Evolutionary conservation across 2,888 invertebrate genomes (phyloP).

Genomic region (Synergus gifuensis): DNA sequence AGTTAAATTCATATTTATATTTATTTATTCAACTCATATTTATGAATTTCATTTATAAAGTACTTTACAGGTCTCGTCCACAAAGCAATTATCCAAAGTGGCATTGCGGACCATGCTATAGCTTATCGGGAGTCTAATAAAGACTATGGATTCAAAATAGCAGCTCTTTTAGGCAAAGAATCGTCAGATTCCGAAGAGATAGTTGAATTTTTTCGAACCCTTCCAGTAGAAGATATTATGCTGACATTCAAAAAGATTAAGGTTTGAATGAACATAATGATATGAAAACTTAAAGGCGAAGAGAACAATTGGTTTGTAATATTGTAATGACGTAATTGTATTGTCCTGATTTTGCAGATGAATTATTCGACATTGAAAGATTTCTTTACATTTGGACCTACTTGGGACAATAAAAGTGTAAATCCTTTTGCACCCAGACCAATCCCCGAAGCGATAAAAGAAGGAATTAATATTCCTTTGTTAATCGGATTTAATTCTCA

Average conservation of each 20-base stretch:
- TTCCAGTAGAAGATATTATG: slow-evolving; percentile 67
- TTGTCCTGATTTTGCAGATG: neutral
- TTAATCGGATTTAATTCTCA: slow-evolving; percentile 79
- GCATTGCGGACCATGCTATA: slow-evolving; percentile 56
- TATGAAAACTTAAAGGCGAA: neutral
- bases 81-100: slow-evolving; percentile 67
- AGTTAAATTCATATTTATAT: too few species aligned
- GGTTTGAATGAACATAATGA: neutral
- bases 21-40: too few species aligned
- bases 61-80: slow-evolving; percentile 64
- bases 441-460: slow-evolving; percentile 64
- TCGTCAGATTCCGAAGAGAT: slow-evolving; percentile 59
- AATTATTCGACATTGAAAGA: neutral
- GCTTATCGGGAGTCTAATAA: slow-evolving; percentile 43
- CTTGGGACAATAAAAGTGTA: slow-evolving; percentile 51
- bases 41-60: neutral
- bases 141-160: slow-evolving; percentile 55
- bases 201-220: slow-evolving; percentile 58
- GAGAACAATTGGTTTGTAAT: neutral
- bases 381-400: slow-evolving; percentile 45
- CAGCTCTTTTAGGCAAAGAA: slow-evolving; percentile 58
- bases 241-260: neutral
- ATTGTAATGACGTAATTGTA: neutral
- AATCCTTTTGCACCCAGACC: slow-evolving; percentile 64
- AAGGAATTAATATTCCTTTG: slow-evolving; percentile 77